A percentile compares a stretch with the other conserved stretches of the same genome.
phyloP scores from a whole-genome alignment of 1,140 invertebrate species.

The Drosophila persimilis region DNA sequence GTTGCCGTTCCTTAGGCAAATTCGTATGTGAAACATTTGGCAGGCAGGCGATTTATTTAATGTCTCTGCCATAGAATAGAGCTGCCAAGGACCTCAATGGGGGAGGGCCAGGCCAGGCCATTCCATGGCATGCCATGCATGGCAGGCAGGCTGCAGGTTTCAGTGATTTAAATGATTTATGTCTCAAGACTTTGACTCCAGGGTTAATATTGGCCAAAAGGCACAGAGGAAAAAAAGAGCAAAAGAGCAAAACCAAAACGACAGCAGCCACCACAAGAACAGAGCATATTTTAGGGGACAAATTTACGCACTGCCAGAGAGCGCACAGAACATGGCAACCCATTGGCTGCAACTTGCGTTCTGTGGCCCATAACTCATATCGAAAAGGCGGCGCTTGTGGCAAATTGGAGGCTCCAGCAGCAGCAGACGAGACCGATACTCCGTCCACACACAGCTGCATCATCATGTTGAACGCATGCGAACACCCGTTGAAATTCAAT shows the following conservation, averaged over 20 bases:
- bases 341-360: constrained; percentile 29
- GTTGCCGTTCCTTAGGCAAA: constrained; percentile 49
- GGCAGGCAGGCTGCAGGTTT: constrained; percentile 69
- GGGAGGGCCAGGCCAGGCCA: not conserved
- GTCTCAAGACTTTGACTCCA: constrained; percentile 71
- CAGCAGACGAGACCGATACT: constrained; percentile 20
- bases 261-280: constrained; percentile 11
- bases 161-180: constrained; percentile 81
- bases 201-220: constrained; percentile 70
- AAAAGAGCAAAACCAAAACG: not conserved
- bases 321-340: constrained; percentile 28
- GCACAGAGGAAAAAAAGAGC: constrained; percentile 32
- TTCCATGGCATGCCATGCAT: not conserved
- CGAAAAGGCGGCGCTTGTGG: constrained; percentile 73
- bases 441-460: constrained; percentile 33
- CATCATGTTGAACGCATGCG: constrained; percentile 58
- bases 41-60: constrained; percentile 80
- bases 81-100: constrained; percentile 1
- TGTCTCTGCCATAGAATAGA: constrained; percentile 62
- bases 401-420: constrained; percentile 69
- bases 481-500: constrained; percentile 69
- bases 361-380: constrained; percentile 68
- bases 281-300: constrained; percentile 38
- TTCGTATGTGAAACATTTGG: constrained; percentile 77
- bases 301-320: constrained; percentile 8